Evolutionary conservation across 35 echinoderm and acorn worm species (phyloP), one percentile per base, ranked within the genome.

Genomic region (Apostichopus californicus): DNA sequence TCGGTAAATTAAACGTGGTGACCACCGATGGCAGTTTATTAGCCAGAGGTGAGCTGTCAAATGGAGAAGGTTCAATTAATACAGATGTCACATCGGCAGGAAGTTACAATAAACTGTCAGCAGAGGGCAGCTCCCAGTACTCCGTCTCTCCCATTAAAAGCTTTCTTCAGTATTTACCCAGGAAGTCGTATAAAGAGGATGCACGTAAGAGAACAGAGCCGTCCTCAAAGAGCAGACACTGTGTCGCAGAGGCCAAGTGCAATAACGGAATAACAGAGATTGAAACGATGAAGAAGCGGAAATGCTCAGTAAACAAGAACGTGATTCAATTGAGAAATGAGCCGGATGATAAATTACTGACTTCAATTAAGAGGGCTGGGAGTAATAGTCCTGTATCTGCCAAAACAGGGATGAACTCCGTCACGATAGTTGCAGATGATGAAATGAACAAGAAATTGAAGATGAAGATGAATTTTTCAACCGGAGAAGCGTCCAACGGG

Each of bases 161-260:
- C 20, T 85, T 85, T 85, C 81, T 85, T 22, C n/a, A 85, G 63
- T 85, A 85, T 25, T 54, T 85, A n/a, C 81, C 81, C 5, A 20
- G 2, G 6, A 85, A 85, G 15, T 59, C 81, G 14, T 22, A 15
- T 17, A 9, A n/a, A 75, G 21, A 75, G 71, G 71, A 18, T 20
- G 71, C 7, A 75, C n/a, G 71, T n/a, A 22, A 75, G 17, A 7
- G 2, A 75, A 18, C 71, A 75, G 17, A 7, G n/a, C 12, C 71
- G 5, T 20, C 15, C 6, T 18, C 17, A 3, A 75, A 22, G 71
- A 75, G 15, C 13, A 18, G 71, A 75, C 71, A 13, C 4, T 22
- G 34, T 46, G 34, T 75, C 6, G 71, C 18, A 75, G 71, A 18
- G n/a, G 11, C 71, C 14, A 18, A 61, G 71, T 75, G 7, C 17